These are phyloP conservation scores for Trachelus tabidus DNA, from an alignment of 2,888 invertebrate genomes.

Conservation along the genomic window DNA sequence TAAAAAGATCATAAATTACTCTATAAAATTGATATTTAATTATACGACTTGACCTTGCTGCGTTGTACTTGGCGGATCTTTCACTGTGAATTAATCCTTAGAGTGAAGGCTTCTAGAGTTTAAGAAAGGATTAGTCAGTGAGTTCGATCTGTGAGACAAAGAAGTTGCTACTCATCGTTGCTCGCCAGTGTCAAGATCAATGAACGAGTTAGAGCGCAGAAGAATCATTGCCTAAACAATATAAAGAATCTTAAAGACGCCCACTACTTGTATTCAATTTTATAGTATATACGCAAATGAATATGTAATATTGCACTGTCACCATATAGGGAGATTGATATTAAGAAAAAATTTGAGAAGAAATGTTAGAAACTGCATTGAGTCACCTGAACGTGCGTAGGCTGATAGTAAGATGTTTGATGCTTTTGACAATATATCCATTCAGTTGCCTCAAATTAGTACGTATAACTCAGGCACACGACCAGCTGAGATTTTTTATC, in stretches of 20 bases:
- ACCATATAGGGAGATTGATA: background rate
- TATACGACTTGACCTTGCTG: background rate
- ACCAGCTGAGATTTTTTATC: background rate
- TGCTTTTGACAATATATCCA: background rate
- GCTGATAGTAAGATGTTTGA: background rate
- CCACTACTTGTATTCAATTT: background rate
- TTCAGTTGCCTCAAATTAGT: background rate
- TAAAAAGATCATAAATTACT: background rate
- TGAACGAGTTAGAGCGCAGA: background rate
- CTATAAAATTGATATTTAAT: background rate
- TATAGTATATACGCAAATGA: background rate
- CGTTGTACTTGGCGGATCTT: background rate
- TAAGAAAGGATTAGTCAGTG: background rate
- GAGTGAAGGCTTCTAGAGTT: background rate
- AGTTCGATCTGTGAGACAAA: background rate
- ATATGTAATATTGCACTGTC: background rate
- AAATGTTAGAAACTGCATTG: background rate
- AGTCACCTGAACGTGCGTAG: background rate
- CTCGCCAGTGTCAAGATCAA: background rate
- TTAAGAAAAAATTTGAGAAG: background rate
- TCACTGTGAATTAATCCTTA: background rate
- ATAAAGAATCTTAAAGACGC: background rate
- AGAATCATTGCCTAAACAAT: background rate
- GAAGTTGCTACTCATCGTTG: background rate
- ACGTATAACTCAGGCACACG: too few relatives aligned